A percentile compares a stretch with the other conserved stretches of the same genome.
phyloP scores from a whole-genome alignment of 2,888 invertebrate species.

The Troides aeacus region DNA sequence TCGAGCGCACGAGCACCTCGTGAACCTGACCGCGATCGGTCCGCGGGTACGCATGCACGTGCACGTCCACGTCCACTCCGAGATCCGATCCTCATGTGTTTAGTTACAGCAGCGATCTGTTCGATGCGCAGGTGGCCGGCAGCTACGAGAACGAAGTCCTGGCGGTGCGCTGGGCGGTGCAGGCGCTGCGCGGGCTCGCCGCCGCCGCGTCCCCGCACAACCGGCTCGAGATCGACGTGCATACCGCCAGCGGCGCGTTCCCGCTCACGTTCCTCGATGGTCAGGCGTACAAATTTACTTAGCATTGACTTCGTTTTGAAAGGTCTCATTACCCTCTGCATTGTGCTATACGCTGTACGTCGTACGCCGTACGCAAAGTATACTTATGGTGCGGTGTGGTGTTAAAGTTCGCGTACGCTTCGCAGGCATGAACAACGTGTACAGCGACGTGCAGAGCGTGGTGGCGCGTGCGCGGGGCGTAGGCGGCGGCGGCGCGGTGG shows the following conservation, averaged over 20 bases:
- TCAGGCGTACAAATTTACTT: constrained; percentile 29
- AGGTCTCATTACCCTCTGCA: no score
- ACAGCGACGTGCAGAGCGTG: constrained; percentile 90
- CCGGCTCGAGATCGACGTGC: constrained; percentile 83
- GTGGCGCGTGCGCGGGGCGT: constrained; percentile 74
- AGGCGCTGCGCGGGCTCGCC: constrained; percentile 75
- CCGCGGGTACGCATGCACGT: constrained; percentile 63
- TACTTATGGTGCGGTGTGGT: neutral
- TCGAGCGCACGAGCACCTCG: constrained; percentile 83
- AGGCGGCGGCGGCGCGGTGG: constrained; percentile 55
- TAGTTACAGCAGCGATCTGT: neutral
- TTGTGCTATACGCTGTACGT: no score
- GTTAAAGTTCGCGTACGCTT: neutral
- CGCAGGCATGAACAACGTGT: constrained; percentile 87
- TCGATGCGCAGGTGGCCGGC: constrained; percentile 76
- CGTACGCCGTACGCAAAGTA: no score
- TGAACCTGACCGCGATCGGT: constrained; percentile 81
- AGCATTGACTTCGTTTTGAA: no score
- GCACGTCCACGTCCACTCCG: neutral
- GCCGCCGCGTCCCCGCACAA: constrained; percentile 76
- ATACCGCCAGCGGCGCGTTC: constrained; percentile 87
- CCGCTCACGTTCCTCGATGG: constrained; percentile 86
- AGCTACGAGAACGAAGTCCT: constrained; percentile 90
- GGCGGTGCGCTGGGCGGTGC: constrained; percentile 81
- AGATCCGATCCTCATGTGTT: neutral